Evolutionary conservation across 2,888 invertebrate genomes (phyloP).

Genomic region (Drosophila imparisetae): DNA sequence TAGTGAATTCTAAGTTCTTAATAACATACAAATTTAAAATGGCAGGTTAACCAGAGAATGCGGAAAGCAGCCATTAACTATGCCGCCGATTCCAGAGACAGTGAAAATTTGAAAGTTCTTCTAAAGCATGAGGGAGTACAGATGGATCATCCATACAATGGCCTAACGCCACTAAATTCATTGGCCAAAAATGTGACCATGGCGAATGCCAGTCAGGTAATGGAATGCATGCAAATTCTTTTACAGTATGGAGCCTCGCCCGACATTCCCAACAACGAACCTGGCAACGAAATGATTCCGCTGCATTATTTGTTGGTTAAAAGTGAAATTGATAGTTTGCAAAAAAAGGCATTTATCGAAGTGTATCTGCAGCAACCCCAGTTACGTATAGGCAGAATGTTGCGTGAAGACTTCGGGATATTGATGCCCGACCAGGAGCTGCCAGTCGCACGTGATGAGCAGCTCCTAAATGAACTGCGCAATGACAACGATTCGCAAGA

Average conservation of each 20-base stretch:
- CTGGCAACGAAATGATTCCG: conserved; percentile 76
- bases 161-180: conserved; percentile 81
- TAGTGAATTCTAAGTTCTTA: no score
- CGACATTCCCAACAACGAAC: conserved; percentile 81
- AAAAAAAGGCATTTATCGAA: conserved; percentile 66
- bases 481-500: conserved; percentile 86
- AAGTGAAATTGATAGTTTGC: conserved; percentile 50
- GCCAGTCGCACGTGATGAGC: conserved; percentile 60
- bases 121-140: conserved; percentile 52
- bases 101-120: conserved; percentile 65
- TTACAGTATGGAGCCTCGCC: conserved; percentile 79
- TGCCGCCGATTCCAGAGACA: conserved; percentile 80
- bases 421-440: conserved; percentile 9
- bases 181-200: conserved; percentile 72
- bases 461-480: conserved; percentile 85
- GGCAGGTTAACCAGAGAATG: conserved; percentile 67
- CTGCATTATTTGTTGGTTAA: conserved; percentile 76
- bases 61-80: conserved; percentile 80
- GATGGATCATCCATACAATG: conserved; percentile 70
- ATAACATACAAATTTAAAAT: neutral
- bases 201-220: conserved; percentile 67
- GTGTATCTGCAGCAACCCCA: conserved; percentile 64
- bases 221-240: conserved; percentile 72
- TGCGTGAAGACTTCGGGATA: conserved; percentile 55
- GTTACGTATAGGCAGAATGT: conserved; percentile 75